These are phyloP conservation scores for Cryptosula pallasiana DNA, from an alignment of 2,888 invertebrate genomes.

Conservation along the genomic window DNA sequence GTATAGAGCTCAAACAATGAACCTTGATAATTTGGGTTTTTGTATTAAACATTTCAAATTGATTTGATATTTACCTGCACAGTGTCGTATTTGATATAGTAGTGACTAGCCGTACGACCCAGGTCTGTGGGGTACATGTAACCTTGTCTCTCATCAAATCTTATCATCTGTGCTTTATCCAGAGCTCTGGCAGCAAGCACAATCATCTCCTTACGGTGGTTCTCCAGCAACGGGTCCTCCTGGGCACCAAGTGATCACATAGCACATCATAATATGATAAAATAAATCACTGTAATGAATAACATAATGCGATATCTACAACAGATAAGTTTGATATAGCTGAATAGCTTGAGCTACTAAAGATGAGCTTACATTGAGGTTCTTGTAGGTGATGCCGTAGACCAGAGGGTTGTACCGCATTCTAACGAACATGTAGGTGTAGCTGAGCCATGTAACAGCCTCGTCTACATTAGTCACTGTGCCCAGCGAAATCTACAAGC, in stretches of 20 bases:
- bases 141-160: conserved; percentile 78
- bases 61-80: conserved; percentile 64
- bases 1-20: too few species aligned
- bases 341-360: too few species aligned
- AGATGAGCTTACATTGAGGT: conserved; percentile 48
- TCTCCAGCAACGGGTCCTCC: conserved; percentile 74
- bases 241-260: too few species aligned
- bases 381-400: conserved; percentile 65
- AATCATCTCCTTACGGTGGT: conserved; percentile 72
- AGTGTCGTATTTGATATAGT: conserved; percentile 92
- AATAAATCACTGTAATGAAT: too few species aligned
- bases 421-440: conserved; percentile 89
- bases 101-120: conserved; percentile 94
- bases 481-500: conserved; percentile 82
- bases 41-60: too few species aligned
- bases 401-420: conserved; percentile 84
- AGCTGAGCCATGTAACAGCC: conserved; percentile 95
- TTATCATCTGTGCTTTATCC: conserved; percentile 88
- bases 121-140: conserved; percentile 62
- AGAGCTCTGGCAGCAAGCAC: conserved; percentile 73
- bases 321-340: too few species aligned
- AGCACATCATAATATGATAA: too few species aligned
- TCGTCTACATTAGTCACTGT: conserved; percentile 92
- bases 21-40: too few species aligned
- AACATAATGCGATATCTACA: too few species aligned